These are phyloP conservation scores for Pachliopta kotzebuea DNA, from an alignment of 2,888 invertebrate species.

Conservation along the genomic window DNA sequence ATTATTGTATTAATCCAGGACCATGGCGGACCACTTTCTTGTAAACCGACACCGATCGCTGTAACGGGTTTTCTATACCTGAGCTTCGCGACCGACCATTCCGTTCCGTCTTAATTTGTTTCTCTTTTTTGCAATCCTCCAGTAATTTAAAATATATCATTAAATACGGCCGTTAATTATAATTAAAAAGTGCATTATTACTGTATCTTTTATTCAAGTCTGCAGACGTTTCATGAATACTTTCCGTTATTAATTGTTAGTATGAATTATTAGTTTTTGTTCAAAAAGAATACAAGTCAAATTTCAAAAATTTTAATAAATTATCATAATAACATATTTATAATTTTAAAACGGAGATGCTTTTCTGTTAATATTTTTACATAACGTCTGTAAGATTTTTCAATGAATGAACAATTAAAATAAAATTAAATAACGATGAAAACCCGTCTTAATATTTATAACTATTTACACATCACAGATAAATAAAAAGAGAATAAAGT, in stretches of 20 bases:
- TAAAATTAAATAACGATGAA: too few relatives aligned
- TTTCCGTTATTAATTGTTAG: constrained; percentile 6
- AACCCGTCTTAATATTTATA: too few relatives aligned
- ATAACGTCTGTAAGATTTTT: too few relatives aligned
- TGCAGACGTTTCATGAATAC: constrained; percentile 2
- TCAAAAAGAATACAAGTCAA: not conserved
- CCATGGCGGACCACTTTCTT: constrained; percentile 61
- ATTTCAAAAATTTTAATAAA: not conserved
- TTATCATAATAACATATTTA: not conserved
- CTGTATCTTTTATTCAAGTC: constrained; percentile 9
- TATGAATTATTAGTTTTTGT: constrained; percentile 1
- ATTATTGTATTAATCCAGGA: constrained; percentile 66
- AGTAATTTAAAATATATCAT: constrained; percentile 7
- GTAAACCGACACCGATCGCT: constrained; percentile 52
- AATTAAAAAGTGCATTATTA: constrained; percentile 8
- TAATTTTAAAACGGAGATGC: not conserved
- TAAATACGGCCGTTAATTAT: constrained; percentile 1
- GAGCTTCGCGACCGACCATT: constrained; percentile 22
- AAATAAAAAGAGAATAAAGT: too few relatives aligned
- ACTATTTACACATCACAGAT: too few relatives aligned
- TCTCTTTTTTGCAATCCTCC: constrained; percentile 26
- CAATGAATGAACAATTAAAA: too few relatives aligned
- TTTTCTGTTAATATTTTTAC: too few relatives aligned
- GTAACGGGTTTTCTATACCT: constrained; percentile 53
- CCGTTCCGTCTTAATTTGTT: constrained; percentile 14